These are phyloP conservation scores for Acleris emargana DNA, from an alignment of 2,888 invertebrate genomes.

Conservation along the genomic window DNA sequence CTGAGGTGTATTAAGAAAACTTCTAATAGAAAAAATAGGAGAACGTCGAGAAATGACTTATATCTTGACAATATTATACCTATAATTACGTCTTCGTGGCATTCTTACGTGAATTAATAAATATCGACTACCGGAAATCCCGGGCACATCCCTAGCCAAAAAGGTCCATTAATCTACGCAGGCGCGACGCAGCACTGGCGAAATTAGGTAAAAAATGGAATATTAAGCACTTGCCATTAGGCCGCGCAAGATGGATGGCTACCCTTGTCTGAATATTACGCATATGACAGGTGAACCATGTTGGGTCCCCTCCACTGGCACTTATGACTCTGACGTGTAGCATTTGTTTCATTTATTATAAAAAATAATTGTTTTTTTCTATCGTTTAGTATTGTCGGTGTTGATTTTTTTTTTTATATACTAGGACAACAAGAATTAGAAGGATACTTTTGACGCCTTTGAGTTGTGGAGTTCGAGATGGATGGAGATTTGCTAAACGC, in stretches of 20 bases:
- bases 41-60: background rate
- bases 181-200: constrained; percentile 46
- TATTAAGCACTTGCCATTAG: constrained; percentile 58
- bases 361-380: background rate
- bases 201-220: constrained; percentile 68
- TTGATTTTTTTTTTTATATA: background rate
- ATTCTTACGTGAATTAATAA: background rate
- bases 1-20: no score
- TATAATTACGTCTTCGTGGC: no score
- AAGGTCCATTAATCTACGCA: constrained; percentile 40
- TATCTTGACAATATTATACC: no score
- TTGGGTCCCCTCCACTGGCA: constrained; percentile 23
- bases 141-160: constrained; percentile 15
- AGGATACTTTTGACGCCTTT: no score
- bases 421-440: no score
- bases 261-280: constrained; percentile 32
- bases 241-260: constrained; percentile 33
- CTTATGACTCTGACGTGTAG: constrained; percentile 26
- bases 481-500: no score
- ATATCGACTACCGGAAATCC: constrained; percentile 13
- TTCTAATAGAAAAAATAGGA: background rate
- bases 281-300: constrained; percentile 37
- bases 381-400: background rate
- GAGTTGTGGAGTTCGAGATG: no score
- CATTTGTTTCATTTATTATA: constrained; percentile 23